Percentiles rank a stretch among this genome's conserved stretches.
Conservation (phyloP, 2,113 vertebrate genomes). For the Calcarius ornatus region DNA sequence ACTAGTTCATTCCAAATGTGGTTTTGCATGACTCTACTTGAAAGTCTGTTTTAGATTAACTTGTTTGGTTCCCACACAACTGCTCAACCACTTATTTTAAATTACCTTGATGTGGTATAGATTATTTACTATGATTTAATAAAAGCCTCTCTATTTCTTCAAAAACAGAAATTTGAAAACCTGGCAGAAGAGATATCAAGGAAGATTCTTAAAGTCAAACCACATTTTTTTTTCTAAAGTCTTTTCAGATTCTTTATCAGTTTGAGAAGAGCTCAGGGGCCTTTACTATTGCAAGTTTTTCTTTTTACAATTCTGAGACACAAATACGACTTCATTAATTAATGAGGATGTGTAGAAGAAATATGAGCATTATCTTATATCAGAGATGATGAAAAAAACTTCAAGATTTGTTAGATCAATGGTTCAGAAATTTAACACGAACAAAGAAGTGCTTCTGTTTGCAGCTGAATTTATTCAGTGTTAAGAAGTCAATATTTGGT, state of each 20-base stretch:
- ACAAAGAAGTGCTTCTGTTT: neutral
- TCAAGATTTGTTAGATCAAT: neutral
- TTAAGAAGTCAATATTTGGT: neutral
- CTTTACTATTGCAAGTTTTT: neutral
- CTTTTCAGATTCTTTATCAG: neutral
- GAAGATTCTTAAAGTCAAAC: neutral
- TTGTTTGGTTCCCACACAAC: slow-evolving; percentile 43
- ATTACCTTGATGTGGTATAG: neutral
- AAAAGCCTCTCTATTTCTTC: neutral
- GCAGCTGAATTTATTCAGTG: neutral
- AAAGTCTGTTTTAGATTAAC: slow-evolving; percentile 3
- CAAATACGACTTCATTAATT: neutral
- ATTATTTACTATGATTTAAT: neutral
- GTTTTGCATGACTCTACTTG: neutral
- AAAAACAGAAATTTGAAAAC: neutral
- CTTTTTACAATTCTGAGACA: neutral
- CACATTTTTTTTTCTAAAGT: neutral
- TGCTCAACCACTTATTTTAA: neutral
- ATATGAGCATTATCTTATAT: neutral
- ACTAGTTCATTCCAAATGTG: neutral
- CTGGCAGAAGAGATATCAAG: neutral
- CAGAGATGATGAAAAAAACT: neutral
- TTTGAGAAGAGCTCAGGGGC: neutral
- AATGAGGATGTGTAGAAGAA: neutral
- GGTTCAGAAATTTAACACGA: neutral